These are phyloP conservation scores for Thalassoma bifasciatum DNA, from an alignment of 2,113 vertebrate species.

Conservation along the genomic window DNA sequence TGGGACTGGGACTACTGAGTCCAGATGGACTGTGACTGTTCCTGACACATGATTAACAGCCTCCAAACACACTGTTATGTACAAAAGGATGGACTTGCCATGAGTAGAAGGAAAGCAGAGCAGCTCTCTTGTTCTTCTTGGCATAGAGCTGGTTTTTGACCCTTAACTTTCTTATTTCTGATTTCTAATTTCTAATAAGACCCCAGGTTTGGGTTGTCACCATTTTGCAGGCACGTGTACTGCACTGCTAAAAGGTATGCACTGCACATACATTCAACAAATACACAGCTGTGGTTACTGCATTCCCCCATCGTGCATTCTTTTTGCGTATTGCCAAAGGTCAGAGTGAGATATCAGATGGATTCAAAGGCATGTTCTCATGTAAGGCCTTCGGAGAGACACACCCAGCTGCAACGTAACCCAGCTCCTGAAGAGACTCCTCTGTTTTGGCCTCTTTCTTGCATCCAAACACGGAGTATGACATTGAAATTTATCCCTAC, in stretches of 20 bases:
- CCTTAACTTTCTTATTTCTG: not conserved
- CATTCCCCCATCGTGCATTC: constrained; percentile 39
- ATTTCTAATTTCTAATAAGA: too few species aligned
- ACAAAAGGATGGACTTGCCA: not conserved
- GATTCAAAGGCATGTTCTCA: constrained; percentile 56
- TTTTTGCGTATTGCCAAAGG: constrained; percentile 55
- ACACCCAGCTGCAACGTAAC: constrained; percentile 38
- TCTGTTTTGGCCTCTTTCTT: not conserved
- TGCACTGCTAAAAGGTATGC: constrained; percentile 19
- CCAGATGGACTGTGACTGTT: constrained; percentile 56
- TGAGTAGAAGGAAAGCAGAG: constrained; percentile 4
- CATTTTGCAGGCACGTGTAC: not conserved
- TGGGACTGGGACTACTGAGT: constrained; percentile 10
- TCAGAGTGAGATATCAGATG: constrained; percentile 62
- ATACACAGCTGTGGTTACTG: constrained; percentile 31
- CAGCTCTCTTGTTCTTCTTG: constrained; percentile 17
- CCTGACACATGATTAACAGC: constrained; percentile 34
- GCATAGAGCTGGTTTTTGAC: not conserved
- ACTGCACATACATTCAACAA: constrained; percentile 8
- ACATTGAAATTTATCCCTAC: not conserved
- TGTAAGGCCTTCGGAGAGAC: constrained; percentile 43
- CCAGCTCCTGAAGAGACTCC: not conserved
- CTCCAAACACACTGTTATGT: constrained; percentile 25
- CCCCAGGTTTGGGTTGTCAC: not conserved
- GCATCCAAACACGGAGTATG: not conserved